Evolutionary conservation across 1,140 invertebrate genomes (phyloP).

Genomic region (Papilio helenus): DNA sequence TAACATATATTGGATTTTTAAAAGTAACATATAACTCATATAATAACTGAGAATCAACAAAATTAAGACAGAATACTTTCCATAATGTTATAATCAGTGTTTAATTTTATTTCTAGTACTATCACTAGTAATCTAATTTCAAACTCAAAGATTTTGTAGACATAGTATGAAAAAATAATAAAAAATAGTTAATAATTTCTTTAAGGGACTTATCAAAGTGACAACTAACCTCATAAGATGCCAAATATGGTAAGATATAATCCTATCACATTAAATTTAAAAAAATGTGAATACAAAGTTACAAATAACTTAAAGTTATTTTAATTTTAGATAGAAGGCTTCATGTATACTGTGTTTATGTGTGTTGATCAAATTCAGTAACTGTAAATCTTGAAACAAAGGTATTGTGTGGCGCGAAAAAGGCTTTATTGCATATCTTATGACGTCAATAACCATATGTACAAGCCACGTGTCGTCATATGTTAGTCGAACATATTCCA

Average conservation of each 20-base stretch:
- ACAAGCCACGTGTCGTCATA: slow-evolving; percentile 39
- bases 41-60: too few relatives aligned
- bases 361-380: neutral
- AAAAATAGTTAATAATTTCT: too few relatives aligned
- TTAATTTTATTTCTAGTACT: too few relatives aligned
- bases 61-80: too few relatives aligned
- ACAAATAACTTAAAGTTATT: neutral
- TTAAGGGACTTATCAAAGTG: neutral
- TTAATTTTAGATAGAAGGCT: neutral
- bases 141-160: too few relatives aligned
- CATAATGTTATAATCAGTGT: too few relatives aligned
- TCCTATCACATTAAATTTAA: neutral
- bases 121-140: too few relatives aligned
- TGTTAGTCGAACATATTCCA: slow-evolving; percentile 35
- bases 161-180: too few relatives aligned
- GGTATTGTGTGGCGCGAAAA: slow-evolving; percentile 34
- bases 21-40: too few relatives aligned
- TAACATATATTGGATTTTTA: too few relatives aligned
- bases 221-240: neutral
- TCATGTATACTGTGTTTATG: neutral
- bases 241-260: neutral
- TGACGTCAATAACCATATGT: slow-evolving; percentile 33
- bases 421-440: slow-evolving; percentile 18
- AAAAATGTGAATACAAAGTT: neutral
- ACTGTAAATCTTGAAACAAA: neutral